Evolutionary conservation across 2,797 vertebrate species (phyloP), one percentile per base, ranked within the genome.

Genomic region (Zalophus californianus): DNA sequence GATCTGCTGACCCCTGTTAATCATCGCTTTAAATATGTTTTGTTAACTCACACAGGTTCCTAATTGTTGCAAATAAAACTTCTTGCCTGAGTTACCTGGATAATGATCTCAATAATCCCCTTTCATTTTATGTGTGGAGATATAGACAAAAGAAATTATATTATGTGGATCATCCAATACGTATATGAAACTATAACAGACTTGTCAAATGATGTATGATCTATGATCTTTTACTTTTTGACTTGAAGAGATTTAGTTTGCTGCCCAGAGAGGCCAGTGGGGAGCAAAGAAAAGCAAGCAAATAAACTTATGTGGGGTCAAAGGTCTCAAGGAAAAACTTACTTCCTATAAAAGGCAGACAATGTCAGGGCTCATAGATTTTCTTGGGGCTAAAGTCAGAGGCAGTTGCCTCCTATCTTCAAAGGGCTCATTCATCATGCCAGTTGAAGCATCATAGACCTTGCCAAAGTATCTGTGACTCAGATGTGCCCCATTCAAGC

Each of bases 171-270:
- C 0, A 3, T 20, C 20, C 35, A 83, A 25, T 4, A 1, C 1
- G 8, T 2, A 3, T 64, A 87, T 1, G 52, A 87, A 79, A 7
- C 12, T 52, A 50, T 52, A 68, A 21, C 44, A 89, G 56, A 29
- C 29, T 83, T 93, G 85, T 83, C 91, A 96, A 92, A 84, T 12
- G 14, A 15, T 48, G 50, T 1, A 0, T 50, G n/a, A 2, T 79
- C 62, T 1, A 0, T 50, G n/a, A 2, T 79, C 58, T 64, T 78
- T 92, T 95, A 66, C 16, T 86, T 97, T 91, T 83, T 90, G 70
- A 73, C 52, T 25, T 48, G 89, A 96, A 77, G 18, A 66, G 16
- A 94, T 86, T 94, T 60, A 91, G n/a, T 94, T 90, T 96, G 86
- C 18, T 90, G 86, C 23, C 32, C 29, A 25, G 66, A 90, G 91